These are phyloP conservation scores for Hemiscyllium ocellatum DNA, from an alignment of 2,113 vertebrate genomes.

Conservation along the genomic window DNA sequence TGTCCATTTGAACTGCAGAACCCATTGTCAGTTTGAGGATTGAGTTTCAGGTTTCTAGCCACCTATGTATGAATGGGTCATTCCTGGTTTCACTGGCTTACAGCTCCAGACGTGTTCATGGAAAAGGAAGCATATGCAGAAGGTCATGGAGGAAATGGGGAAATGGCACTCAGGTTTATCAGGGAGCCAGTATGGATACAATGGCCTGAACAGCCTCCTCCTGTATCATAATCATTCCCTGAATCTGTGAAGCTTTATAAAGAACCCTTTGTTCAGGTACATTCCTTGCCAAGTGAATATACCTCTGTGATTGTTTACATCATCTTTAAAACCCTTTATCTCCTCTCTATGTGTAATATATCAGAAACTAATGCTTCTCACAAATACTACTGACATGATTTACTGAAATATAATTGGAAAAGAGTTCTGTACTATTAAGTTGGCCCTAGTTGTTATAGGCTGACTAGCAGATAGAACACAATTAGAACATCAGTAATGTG, in stretches of 20 bases:
- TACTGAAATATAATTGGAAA: not conserved
- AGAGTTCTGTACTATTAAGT: not conserved
- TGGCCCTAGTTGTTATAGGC: not conserved
- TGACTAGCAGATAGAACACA: not conserved
- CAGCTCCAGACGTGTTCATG: not conserved
- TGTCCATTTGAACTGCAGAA: not conserved
- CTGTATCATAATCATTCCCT: not conserved
- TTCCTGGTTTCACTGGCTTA: not conserved
- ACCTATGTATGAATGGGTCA: not conserved
- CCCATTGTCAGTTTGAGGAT: not conserved
- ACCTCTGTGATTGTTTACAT: not conserved
- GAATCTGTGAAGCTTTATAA: too few relatives aligned
- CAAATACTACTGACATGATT: not conserved
- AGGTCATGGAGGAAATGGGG: not conserved
- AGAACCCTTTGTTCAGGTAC: not conserved
- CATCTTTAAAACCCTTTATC: not conserved
- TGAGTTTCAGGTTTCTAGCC: not conserved
- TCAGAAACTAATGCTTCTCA: not conserved
- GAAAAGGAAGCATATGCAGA: not conserved
- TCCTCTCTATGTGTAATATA: not conserved
- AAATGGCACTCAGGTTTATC: too few relatives aligned
- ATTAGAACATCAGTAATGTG: not conserved
- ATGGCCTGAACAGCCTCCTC: not conserved
- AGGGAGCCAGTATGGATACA: too few relatives aligned
- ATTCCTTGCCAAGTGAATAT: not conserved